Evolutionary conservation across 2,888 invertebrate genomes (phyloP), one percentile per base, ranked within the genome.

Genomic region (Trachelus troglodyta): DNA sequence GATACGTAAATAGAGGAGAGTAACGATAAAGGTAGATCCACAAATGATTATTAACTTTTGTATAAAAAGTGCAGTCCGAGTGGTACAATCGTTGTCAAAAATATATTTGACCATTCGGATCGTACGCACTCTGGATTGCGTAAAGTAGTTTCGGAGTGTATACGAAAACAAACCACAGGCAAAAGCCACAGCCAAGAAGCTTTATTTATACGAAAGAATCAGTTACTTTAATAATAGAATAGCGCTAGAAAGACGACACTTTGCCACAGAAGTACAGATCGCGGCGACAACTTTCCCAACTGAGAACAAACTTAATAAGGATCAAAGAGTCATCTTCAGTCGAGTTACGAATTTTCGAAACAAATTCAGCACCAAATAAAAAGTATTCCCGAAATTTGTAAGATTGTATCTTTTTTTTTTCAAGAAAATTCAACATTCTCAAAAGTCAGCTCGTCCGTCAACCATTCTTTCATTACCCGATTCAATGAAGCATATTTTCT

Each of bases 141-240:
- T 56, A 23, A 56, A 56, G 23, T 3, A 23, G 23, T 9, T 56
- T 1, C 23, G 1, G 23, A 56, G 6, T 23, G 9, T 56, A 23
- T 9, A 9, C 23, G 56, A 56, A 56, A 56, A 56, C 23, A 56
- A 56, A 9, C 1, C 2, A 0, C 56, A 56, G 23, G 6, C 40
- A 56, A 56, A 6, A 23, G 37, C 12, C 69, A 75, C 73, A 78
- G 74, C 71, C 76, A 68, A 76, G 77, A 68, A 76, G 77, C 76
- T 77, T 80, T 81, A 80, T 81, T 81, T 78, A 81, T 81, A 77
- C 77, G 69, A 68, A 78, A 73, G 77, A 73, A 35, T 79, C 76
- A 76, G 76, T 77, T 77, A 80, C 69, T 77, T 81, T 81, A 81
- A 80, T 80, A 81, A 81, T 80, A 81, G 80, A 78, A 9, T 9